phyloP scores from a whole-genome alignment of 2,888 invertebrate genomes.

The Blomia tropicalis region DNA sequence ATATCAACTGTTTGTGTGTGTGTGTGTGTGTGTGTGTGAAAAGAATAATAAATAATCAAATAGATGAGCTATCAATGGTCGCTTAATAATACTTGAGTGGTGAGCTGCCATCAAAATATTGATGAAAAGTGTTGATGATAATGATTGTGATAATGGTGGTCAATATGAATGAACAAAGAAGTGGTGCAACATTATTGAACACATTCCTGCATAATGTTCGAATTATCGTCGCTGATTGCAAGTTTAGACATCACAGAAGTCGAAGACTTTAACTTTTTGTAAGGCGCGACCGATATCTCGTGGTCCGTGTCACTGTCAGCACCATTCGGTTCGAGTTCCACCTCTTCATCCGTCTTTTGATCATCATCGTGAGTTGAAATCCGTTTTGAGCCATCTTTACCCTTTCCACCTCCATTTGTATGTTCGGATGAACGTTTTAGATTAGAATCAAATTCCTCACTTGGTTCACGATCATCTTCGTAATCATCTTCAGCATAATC shows the following conservation, averaged over 20 bases:
- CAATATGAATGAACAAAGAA: neutral
- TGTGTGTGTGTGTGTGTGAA: neutral
- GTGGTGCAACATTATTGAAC: neutral
- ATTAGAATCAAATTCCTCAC: slow-evolving; percentile 33
- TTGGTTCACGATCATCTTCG: slow-evolving; percentile 26
- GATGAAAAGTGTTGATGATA: too few relatives aligned
- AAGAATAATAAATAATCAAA: neutral
- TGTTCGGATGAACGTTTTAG: slow-evolving; percentile 38
- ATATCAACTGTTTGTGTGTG: too few relatives aligned
- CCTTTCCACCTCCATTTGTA: neutral
- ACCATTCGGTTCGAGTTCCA: neutral
- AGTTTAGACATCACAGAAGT: slow-evolving; percentile 11
- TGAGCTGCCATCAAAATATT: too few relatives aligned
- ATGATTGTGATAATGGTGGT: neutral
- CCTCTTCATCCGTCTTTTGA: neutral
- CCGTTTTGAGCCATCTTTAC: neutral
- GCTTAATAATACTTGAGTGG: neutral
- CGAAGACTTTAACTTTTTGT: slow-evolving; percentile 1
- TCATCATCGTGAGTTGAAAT: neutral
- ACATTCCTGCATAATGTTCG: slow-evolving; percentile 17
- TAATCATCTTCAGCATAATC: slow-evolving; percentile 32
- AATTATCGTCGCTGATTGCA: slow-evolving; percentile 12
- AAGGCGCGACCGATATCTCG: neutral
- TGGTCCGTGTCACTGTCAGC: slow-evolving; percentile 8
- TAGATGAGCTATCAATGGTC: neutral